phyloP scores from a whole-genome alignment of 2,888 invertebrate genomes.

The Ariolimax columbianus region DNA sequence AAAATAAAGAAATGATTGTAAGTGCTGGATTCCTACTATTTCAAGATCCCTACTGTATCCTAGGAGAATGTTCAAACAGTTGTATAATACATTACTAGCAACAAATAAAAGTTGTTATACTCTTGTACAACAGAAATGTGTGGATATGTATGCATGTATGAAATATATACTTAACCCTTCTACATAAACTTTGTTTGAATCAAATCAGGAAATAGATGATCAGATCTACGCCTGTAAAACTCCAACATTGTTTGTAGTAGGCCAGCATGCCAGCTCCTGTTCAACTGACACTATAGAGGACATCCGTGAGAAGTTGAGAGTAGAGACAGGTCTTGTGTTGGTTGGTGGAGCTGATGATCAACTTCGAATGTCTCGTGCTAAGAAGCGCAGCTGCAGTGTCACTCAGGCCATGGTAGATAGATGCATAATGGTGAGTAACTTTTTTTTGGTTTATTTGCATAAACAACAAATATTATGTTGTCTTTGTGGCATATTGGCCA shows the following conservation, averaged over 20 bases:
- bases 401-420: constrained; percentile 90
- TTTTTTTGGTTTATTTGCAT: neutral
- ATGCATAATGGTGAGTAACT: constrained; percentile 83
- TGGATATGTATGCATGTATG: neutral
- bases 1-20: too few relatives aligned
- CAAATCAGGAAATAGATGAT: constrained; percentile 84
- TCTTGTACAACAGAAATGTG: too few relatives aligned
- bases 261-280: constrained; percentile 84
- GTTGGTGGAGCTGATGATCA: constrained; percentile 89
- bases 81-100: too few relatives aligned
- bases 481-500: neutral
- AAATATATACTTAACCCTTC: constrained; percentile 40
- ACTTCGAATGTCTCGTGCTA: constrained; percentile 85
- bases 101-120: too few relatives aligned
- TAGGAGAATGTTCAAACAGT: too few relatives aligned
- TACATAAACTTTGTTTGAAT: constrained; percentile 9
- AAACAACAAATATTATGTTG: neutral
- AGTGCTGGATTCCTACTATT: too few relatives aligned
- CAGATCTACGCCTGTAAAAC: constrained; percentile 85
- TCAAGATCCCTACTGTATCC: too few relatives aligned
- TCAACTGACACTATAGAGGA: constrained; percentile 88
- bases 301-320: constrained; percentile 86
- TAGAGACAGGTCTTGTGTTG: constrained; percentile 87
- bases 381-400: constrained; percentile 86
- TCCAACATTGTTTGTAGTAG: constrained; percentile 88